These are phyloP conservation scores for Furcula furcula DNA, from an alignment of 2,888 invertebrate species.

Conservation along the genomic window DNA sequence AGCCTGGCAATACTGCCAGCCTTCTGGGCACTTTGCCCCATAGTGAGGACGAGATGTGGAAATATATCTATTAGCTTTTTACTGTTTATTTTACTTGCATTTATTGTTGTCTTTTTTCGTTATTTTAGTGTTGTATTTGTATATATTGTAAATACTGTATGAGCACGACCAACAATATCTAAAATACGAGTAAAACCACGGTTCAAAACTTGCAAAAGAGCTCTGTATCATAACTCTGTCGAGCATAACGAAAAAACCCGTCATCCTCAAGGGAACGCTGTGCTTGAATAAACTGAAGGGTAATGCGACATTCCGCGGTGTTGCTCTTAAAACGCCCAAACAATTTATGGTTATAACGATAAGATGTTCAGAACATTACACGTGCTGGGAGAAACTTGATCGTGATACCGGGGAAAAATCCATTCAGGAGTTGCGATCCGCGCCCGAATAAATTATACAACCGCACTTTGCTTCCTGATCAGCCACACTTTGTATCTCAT, in stretches of 20 bases:
- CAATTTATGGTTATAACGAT: slow-evolving; percentile 51
- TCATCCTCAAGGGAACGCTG: slow-evolving; percentile 13
- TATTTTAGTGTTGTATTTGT: too few relatives aligned
- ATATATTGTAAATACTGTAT: too few relatives aligned
- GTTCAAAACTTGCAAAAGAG: too few relatives aligned
- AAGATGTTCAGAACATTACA: slow-evolving; percentile 43
- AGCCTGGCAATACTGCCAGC: too few relatives aligned
- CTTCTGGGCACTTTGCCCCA: too few relatives aligned
- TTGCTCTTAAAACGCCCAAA: slow-evolving; percentile 33
- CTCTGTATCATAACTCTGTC: slow-evolving; percentile 27
- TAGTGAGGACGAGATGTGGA: too few relatives aligned
- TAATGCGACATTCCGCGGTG: slow-evolving; percentile 13
- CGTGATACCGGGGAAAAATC: slow-evolving; percentile 26
- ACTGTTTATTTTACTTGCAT: too few relatives aligned
- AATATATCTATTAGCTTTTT: too few relatives aligned
- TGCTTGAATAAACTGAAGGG: slow-evolving; percentile 21
- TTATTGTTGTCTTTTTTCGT: too few relatives aligned
- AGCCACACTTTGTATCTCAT: neutral
- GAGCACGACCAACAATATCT: too few relatives aligned
- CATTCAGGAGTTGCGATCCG: slow-evolving; percentile 14
- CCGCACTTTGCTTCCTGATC: neutral
- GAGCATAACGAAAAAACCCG: slow-evolving; percentile 13
- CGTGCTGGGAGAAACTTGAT: slow-evolving; percentile 29
- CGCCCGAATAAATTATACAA: slow-evolving; percentile 23
- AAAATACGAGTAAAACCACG: too few relatives aligned